phyloP scores from a whole-genome alignment of 2,797 vertebrate genomes.

The Nothura maculosa region DNA sequence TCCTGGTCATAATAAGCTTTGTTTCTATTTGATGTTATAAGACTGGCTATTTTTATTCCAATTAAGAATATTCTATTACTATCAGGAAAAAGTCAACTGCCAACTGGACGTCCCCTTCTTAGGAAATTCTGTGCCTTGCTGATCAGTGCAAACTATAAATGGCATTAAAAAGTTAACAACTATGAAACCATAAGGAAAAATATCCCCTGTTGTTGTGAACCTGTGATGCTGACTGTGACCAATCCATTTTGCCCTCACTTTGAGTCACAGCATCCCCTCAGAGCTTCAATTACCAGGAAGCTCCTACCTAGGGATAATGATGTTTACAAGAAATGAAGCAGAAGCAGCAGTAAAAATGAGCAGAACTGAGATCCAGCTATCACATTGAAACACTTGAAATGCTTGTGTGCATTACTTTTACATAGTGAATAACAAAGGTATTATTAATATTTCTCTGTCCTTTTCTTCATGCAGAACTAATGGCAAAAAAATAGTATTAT shows the following conservation, averaged over 20 bases:
- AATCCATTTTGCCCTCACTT: not conserved
- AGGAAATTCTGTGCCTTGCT: not conserved
- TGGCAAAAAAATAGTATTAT: slow-evolving; percentile 26
- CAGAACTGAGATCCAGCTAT: not conserved
- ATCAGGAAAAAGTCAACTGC: not conserved
- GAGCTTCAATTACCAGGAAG: not conserved
- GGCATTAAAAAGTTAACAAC: not conserved
- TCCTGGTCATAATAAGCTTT: not conserved
- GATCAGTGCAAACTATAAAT: not conserved
- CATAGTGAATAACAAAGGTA: not conserved
- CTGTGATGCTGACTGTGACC: not conserved
- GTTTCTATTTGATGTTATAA: not conserved
- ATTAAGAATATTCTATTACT: not conserved
- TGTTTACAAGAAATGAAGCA: not conserved
- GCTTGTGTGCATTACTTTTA: rapidly evolving
- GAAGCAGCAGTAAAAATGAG: not conserved
- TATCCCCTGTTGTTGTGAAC: not conserved
- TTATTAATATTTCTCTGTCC: not conserved
- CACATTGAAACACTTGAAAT: not conserved
- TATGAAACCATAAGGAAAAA: not conserved
- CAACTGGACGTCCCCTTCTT: not conserved
- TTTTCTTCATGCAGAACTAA: not conserved
- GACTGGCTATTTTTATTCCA: not conserved
- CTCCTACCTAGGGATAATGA: not conserved
- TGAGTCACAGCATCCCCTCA: not conserved